Conservation (phyloP, 1,140 invertebrate species). For the Chelonus insularis region DNA sequence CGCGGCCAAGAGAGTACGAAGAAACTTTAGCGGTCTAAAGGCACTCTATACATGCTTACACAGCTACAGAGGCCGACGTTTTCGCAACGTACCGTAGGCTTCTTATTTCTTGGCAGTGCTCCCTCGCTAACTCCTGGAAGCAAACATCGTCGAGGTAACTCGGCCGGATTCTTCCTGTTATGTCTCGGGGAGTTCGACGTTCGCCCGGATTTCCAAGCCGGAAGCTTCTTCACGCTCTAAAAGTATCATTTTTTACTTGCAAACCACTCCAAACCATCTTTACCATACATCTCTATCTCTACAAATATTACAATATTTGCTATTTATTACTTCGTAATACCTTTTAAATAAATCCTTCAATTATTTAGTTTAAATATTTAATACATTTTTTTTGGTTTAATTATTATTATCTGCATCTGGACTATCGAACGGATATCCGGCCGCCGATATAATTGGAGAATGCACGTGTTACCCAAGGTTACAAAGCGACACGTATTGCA, state of each 20-base stretch:
- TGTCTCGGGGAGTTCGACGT: slow-evolving; percentile 30
- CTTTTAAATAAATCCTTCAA: too few relatives aligned
- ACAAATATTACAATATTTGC: too few relatives aligned
- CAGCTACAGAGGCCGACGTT: slow-evolving; percentile 42
- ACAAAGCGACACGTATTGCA: neutral
- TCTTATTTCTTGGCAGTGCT: slow-evolving; percentile 51
- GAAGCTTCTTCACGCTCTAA: neutral
- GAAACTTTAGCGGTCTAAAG: neutral
- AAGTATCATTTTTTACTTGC: neutral
- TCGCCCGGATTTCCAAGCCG: neutral
- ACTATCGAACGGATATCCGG: slow-evolving; percentile 24
- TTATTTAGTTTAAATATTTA: too few relatives aligned
- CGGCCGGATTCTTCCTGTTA: slow-evolving; percentile 31
- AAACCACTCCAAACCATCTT: too few relatives aligned
- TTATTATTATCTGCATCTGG: slow-evolving; percentile 5
- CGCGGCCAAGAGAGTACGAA: neutral
- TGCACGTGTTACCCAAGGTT: slow-evolving; percentile 12
- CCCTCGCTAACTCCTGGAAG: slow-evolving; percentile 44
- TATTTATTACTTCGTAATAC: too few relatives aligned
- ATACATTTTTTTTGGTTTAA: neutral
- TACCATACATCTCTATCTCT: too few relatives aligned
- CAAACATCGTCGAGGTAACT: slow-evolving; percentile 35
- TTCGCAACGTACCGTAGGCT: slow-evolving; percentile 51
- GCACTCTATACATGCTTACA: neutral
- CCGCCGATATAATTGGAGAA: slow-evolving; percentile 10